Conservation (phyloP, 2,113 vertebrate species). For the Megaceryle maxima region DNA sequence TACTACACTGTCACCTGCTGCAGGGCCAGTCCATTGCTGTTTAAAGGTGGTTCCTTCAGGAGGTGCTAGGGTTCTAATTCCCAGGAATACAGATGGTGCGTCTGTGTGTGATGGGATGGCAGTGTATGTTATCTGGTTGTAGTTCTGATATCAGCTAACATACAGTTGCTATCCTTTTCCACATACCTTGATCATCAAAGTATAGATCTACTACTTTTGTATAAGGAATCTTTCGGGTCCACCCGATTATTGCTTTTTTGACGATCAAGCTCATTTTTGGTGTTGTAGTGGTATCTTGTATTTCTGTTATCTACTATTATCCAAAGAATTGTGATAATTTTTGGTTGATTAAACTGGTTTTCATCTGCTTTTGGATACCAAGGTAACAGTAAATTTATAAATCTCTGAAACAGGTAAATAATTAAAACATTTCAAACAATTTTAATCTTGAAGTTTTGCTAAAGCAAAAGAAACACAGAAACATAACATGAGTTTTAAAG, state of each 20-base stretch:
- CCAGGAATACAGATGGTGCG: background rate
- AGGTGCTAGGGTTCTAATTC: background rate
- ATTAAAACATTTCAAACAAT: background rate
- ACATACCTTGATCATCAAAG: slow-evolving; percentile 8
- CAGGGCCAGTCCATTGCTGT: background rate
- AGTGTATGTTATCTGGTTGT: slow-evolving; percentile 92
- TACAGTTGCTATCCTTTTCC: slow-evolving; percentile 73
- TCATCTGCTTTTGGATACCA: background rate
- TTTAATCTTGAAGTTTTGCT: background rate
- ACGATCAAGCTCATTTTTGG: background rate
- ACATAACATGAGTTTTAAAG: background rate
- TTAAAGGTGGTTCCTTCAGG: background rate
- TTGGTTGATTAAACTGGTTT: background rate
- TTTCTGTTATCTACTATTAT: background rate
- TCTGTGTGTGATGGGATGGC: slow-evolving; percentile 79
- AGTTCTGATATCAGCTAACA: slow-evolving; percentile 77
- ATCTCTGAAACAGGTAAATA: background rate
- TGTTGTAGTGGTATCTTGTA: background rate
- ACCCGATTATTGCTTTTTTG: background rate
- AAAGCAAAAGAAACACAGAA: background rate
- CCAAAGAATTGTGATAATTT: background rate
- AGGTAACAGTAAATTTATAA: background rate
- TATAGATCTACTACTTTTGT: background rate
- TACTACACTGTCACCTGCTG: slow-evolving; percentile 66
- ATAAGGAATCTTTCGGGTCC: background rate